These are phyloP conservation scores for Hedychridium roseum DNA, from an alignment of 2,888 invertebrate genomes.

Conservation along the genomic window DNA sequence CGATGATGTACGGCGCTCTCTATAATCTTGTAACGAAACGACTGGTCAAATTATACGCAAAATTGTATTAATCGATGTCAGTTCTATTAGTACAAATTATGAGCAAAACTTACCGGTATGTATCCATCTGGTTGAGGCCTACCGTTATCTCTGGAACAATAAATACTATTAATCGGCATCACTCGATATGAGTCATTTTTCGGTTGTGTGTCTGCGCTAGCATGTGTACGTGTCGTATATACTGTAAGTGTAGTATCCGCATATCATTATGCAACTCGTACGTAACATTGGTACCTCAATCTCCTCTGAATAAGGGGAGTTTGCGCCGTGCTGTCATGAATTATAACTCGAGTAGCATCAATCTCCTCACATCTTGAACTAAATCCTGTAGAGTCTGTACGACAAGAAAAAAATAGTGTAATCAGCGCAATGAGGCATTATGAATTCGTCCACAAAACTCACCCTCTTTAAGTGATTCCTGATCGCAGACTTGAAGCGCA, in stretches of 20 bases:
- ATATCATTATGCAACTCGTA: slow-evolving; percentile 2
- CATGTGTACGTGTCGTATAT: not conserved
- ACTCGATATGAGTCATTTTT: not conserved
- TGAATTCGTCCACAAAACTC: too few species aligned
- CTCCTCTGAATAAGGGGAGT: slow-evolving; percentile 72
- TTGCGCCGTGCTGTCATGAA: slow-evolving; percentile 80
- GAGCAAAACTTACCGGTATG: slow-evolving; percentile 58
- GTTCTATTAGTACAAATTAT: too few species aligned
- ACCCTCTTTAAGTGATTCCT: slow-evolving; percentile 43
- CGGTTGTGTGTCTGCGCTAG: too few species aligned
- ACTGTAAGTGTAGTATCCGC: too few species aligned
- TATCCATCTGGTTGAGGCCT: slow-evolving; percentile 60
- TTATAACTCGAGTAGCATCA: slow-evolving; percentile 79
- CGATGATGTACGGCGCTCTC: too few species aligned
- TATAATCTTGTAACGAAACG: too few species aligned
- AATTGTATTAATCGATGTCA: too few species aligned
- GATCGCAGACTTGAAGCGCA: slow-evolving; percentile 43
- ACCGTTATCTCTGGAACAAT: slow-evolving; percentile 53
- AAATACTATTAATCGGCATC: not conserved
- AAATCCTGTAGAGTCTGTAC: slow-evolving; percentile 38
- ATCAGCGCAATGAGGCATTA: too few species aligned
- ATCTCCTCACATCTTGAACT: slow-evolving; percentile 73
- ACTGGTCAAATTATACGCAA: too few species aligned
- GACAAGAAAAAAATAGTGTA: not conserved
- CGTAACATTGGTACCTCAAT: slow-evolving; percentile 47